Percentiles rank a stretch among this genome's conserved stretches.
Conservation (phyloP, 2,113 vertebrate genomes). For the Misgurnus anguillicaudatus region DNA sequence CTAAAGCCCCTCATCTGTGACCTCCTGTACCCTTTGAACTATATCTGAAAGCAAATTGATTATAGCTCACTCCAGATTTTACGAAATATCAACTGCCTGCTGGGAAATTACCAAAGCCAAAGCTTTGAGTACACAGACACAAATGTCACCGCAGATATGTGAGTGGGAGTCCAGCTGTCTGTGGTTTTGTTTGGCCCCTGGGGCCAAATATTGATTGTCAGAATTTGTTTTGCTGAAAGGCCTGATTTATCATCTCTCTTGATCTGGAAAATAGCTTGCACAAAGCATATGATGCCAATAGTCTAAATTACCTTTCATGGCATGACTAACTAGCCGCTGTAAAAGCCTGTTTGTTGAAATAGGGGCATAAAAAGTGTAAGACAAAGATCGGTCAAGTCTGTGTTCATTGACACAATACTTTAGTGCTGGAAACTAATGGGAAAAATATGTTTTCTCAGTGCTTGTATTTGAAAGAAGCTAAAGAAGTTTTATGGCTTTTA, state of each 20-base stretch:
- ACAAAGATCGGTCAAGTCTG: neutral
- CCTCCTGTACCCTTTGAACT: neutral
- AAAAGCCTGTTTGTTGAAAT: conserved; percentile 30
- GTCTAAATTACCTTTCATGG: neutral
- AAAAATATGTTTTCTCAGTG: neutral
- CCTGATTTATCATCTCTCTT: neutral
- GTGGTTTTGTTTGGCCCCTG: neutral
- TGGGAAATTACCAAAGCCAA: conserved; percentile 54
- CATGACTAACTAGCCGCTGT: neutral
- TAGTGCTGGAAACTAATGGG: neutral
- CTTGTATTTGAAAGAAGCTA: neutral
- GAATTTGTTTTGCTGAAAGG: neutral
- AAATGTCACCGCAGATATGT: conserved; percentile 15
- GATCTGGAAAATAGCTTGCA: neutral
- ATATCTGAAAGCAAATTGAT: conserved; percentile 13
- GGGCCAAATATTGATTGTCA: conserved; percentile 37
- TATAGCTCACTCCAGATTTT: neutral
- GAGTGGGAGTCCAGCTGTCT: conserved; percentile 28
- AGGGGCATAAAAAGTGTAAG: conserved; percentile 1
- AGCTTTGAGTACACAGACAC: neutral
- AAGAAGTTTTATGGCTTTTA: neutral
- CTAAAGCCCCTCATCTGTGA: neutral
- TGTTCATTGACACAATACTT: neutral
- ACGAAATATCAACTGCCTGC: conserved; percentile 33
- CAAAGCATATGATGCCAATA: conserved; percentile 20